Evolutionary conservation across 2,113 vertebrate species (phyloP).

Genomic region (Carassius gibelio): DNA sequence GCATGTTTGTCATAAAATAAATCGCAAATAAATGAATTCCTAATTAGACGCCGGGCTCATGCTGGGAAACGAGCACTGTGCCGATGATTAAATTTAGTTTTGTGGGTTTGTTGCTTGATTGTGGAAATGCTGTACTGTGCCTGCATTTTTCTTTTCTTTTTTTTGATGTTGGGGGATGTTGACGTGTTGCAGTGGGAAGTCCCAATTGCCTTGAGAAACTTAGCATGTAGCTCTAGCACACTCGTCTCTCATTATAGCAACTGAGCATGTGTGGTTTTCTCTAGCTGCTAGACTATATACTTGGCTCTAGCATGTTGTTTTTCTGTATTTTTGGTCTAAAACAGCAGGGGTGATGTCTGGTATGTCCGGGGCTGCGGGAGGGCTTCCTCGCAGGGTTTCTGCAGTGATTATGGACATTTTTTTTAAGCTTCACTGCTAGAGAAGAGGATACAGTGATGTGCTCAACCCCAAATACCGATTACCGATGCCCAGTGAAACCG

Average conservation of each 20-base stretch:
- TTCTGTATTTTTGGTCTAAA: conserved; percentile 10
- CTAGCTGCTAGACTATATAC: conserved; percentile 51
- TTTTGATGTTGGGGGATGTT: conserved; percentile 5
- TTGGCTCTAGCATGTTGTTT: conserved; percentile 12
- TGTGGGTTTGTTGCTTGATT: conserved; percentile 62
- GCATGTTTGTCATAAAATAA: conserved; percentile 60
- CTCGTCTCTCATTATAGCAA: conserved; percentile 73
- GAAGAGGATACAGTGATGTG: conserved; percentile 9
- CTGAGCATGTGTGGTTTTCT: conserved; percentile 60
- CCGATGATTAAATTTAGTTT: conserved; percentile 70
- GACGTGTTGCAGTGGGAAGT: conserved; percentile 44
- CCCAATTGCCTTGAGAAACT: conserved; percentile 60
- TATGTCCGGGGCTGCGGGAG: conserved; percentile 27
- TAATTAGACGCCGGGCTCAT: conserved; percentile 66
- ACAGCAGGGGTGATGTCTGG: conserved; percentile 40
- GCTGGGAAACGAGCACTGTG: conserved; percentile 65
- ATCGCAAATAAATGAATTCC: conserved; percentile 71
- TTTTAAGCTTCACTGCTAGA: conserved; percentile 44
- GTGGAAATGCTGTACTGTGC: conserved; percentile 47
- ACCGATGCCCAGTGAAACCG: neutral
- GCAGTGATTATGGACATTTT: conserved; percentile 11
- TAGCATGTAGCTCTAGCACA: conserved; percentile 69
- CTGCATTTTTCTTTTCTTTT: neutral
- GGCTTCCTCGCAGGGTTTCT: conserved; percentile 38
- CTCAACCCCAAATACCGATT: conserved; percentile 24